Evolutionary conservation across 2,113 vertebrate species (phyloP), one percentile per base, ranked within the genome.

Genomic region (Corydoras sp.): DNA sequence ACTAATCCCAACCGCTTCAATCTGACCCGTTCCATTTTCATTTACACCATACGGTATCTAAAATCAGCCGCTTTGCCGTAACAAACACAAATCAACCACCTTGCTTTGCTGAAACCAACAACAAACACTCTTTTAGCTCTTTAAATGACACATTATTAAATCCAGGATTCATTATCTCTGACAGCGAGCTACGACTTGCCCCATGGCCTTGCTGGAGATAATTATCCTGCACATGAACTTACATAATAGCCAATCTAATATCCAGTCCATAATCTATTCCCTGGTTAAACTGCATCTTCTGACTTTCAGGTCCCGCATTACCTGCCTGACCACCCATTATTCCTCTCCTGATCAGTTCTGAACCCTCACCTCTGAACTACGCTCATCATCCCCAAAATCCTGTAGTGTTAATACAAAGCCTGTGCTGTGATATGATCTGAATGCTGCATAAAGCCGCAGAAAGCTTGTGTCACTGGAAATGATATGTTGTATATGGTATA

Each of bases 401-500:
- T 13, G 24, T 43, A 2, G 35, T 5, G 35, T 50, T 63, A 66
- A 50, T 5, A 29, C 29, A n/a, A 64, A 49, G 14, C 7, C 13
- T 15, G 35, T 15, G 3, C 62, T 58, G 12, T 65, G 62, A 72
- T 50, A 58, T 62, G 71, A 53, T 72, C 61, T 9, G 53, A 32
- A 54, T 56, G 54, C 67, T 62, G 74, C 75, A 76, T 76, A 69
- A 68, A 48, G 54, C 67, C 56, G 69, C 75, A 76, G 72, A 69
- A 68, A 48, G 50, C 68, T 55, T 59, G 12, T 56, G 54, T 56
- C 51, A 53, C 3, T 53, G 3, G 11, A 43, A 43, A 43, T 43
- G 0, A 43, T 43, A 55, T 53, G 9, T 15, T 1, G 4, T 29
- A 11, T 29, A 18, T 9, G 6, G 55, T 32, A 12, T 13, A 31